Base-by-base conservation (phyloP, 2,797 vertebrate genomes). In the Artibeus jamaicensis region DNA sequence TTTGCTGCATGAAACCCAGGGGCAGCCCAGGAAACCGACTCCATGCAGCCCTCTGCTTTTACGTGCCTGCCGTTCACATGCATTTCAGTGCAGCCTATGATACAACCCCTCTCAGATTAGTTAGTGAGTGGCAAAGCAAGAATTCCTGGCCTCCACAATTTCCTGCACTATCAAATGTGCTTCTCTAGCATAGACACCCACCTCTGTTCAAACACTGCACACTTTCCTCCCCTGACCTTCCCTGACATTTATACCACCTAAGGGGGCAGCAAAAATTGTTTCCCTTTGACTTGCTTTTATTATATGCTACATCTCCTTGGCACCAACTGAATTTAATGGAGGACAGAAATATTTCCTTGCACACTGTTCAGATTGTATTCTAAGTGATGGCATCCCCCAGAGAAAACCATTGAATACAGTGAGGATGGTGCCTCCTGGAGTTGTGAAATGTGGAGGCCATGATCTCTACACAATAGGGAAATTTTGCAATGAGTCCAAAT, bases 261-360 rank as follows among this genome's bases (percentile, higher is more conserved):
- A 22, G 2, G 16, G 22, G 59, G 4, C 34, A 67, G 42, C 11
- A 21, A 11, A 48, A 91, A 55, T 32, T 11, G 5, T 93, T 83
- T 68, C 71, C n/a, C 44, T 65, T 65, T 73, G 71, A 67, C 7
- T 77, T 85, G 24, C 37, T 91, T 77, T 22, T 26, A 78, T 70
- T 24, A 0, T n/a, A 34, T n/a, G 14, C 19, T 50, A 24, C 44
- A 70, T 62, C 42, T 91, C 12, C 39, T 94, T 91, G 68, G 86
- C 24, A 86, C 18, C 42, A 22, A 0, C 37, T 14, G 37, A 65
- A 14, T 84, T 71, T 62, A 70, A 42, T 39, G 2, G 24, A 16
- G 0, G 2, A 44, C 32, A 68, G 59, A 86, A 77, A 21, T 81
- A 85, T 8, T 44, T 68, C 24, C 19, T 48, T 59, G 34, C 14